phyloP scores from a whole-genome alignment of 2,113 vertebrate genomes.

The Psammodynastes pulverulentus region DNA sequence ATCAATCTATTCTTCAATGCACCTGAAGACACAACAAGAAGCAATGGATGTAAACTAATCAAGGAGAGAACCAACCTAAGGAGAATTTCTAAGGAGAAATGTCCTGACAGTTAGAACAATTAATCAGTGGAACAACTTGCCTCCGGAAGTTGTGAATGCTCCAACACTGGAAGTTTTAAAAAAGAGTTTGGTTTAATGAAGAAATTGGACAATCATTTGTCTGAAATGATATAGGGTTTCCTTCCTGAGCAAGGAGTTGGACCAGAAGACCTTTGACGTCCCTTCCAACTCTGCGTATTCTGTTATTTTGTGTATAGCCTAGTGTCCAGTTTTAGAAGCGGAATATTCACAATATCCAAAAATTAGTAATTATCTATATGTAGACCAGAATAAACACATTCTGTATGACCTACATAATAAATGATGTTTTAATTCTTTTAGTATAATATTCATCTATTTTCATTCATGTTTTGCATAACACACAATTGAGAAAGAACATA shows the following conservation, averaged over 20 bases:
- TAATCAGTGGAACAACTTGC: neutral
- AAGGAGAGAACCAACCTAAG: neutral
- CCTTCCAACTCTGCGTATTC: neutral
- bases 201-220: neutral
- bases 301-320: neutral
- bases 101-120: neutral
- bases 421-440: neutral
- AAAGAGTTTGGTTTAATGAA: no score
- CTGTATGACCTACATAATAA: neutral
- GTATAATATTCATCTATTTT: neutral
- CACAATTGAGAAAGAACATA: neutral
- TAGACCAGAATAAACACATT: neutral
- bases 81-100: neutral
- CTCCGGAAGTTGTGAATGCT: neutral
- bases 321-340: neutral
- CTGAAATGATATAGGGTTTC: no score
- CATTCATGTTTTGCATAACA: neutral
- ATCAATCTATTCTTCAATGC: neutral
- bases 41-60: neutral
- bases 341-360: neutral
- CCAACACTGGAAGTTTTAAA: neutral
- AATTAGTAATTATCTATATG: neutral
- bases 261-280: neutral
- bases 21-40: neutral
- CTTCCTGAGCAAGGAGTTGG: no score